Conservation (phyloP, 2,113 vertebrate species). For the Scomber scombrus region DNA sequence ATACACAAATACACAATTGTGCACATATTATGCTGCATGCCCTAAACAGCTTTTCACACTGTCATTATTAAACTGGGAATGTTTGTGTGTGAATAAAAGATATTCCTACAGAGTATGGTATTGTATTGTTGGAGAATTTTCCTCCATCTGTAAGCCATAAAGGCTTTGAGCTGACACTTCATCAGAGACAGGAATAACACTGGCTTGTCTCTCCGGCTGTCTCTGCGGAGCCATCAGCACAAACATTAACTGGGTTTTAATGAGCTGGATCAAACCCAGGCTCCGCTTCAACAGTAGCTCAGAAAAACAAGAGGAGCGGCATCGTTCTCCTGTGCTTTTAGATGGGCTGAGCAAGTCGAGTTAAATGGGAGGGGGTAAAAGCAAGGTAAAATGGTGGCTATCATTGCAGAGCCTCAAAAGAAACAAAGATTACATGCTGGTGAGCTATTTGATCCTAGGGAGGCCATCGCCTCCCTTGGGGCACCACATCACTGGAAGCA, state of each 20-base stretch:
- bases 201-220: conserved; percentile 60
- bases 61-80: conserved; percentile 55
- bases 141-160: conserved; percentile 64
- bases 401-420: conserved; percentile 9
- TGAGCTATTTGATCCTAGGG: conserved; percentile 15
- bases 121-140: conserved; percentile 50
- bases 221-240: conserved; percentile 74
- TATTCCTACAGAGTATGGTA: conserved; percentile 46
- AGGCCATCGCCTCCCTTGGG: background rate
- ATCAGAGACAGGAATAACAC: conserved; percentile 66
- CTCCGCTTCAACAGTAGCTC: conserved; percentile 54
- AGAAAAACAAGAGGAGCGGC: conserved; percentile 36
- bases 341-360: background rate
- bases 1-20: conserved; percentile 11
- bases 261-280: conserved; percentile 77
- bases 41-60: conserved; percentile 40
- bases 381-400: conserved; percentile 21
- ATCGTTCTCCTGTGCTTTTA: conserved; percentile 11
- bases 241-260: conserved; percentile 80
- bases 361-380: conserved; percentile 11
- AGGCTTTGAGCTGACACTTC: conserved; percentile 61
- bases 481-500: conserved; percentile 37
- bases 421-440: conserved; percentile 9
- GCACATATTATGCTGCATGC: conserved; percentile 12
- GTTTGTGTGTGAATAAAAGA: conserved; percentile 54